Conservation (phyloP, 1,140 invertebrate species). For the Lepidurus apus region DNA sequence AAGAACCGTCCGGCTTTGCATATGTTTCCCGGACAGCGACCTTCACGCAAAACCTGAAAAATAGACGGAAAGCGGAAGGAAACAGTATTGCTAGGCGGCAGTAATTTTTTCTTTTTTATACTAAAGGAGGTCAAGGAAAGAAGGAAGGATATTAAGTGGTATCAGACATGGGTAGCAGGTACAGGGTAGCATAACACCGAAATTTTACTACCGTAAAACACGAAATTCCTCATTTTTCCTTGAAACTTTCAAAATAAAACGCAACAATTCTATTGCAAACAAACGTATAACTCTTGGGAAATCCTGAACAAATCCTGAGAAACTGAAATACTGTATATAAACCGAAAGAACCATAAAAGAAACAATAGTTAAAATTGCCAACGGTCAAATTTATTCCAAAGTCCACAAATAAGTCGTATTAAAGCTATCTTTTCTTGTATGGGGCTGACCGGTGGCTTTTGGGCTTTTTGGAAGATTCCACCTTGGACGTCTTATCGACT, state of each 20-base stretch:
- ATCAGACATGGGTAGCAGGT: neutral
- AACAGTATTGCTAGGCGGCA: neutral
- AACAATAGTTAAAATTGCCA: too few relatives aligned
- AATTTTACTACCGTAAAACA: too few relatives aligned
- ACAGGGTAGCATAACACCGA: too few relatives aligned
- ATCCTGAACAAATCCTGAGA: too few relatives aligned
- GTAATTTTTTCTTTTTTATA: neutral
- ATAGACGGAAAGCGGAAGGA: neutral
- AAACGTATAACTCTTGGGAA: too few relatives aligned
- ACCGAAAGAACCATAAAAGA: too few relatives aligned
- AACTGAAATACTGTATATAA: too few relatives aligned
- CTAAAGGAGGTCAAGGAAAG: neutral
- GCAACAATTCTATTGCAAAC: too few relatives aligned
- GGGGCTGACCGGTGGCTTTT: neutral
- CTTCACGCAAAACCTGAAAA: constrained; percentile 15
- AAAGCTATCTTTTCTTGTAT: neutral
- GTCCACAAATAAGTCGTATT: neutral
- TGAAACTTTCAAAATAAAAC: too few relatives aligned
- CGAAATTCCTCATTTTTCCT: too few relatives aligned
- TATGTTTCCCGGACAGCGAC: neutral
- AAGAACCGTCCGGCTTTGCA: neutral
- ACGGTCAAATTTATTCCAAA: neutral
- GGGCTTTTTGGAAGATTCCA: neutral
- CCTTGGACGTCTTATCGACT: neutral
- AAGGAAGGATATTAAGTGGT: neutral